Evolutionary conservation across 2,797 vertebrate species (phyloP).

Genomic region (Erethizon dorsatum): DNA sequence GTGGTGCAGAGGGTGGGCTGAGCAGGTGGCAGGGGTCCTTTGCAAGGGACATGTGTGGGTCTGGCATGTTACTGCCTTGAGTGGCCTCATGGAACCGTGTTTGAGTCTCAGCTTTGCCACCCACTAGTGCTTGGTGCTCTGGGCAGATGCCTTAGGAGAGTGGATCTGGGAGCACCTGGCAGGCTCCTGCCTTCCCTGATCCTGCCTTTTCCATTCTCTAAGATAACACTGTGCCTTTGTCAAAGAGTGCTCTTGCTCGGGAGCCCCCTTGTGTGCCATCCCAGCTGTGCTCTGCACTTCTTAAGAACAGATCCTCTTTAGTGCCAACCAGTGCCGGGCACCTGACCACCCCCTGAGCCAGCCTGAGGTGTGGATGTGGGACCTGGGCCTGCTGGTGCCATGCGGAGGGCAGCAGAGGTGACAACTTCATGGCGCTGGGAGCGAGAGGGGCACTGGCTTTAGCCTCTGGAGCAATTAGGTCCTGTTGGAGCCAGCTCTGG

Average conservation of each 20-base stretch:
- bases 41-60: rapidly evolving
- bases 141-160: background rate
- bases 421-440: background rate
- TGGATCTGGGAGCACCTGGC: background rate
- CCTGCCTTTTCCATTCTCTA: background rate
- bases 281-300: background rate
- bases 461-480: too few species aligned
- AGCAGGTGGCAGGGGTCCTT: too few species aligned
- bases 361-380: background rate
- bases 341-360: too few species aligned
- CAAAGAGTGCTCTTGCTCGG: background rate
- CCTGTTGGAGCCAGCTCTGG: background rate
- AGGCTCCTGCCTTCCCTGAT: too few species aligned
- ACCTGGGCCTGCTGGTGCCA: background rate
- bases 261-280: background rate
- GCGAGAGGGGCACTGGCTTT: background rate
- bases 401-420: background rate
- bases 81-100: rapidly evolving
- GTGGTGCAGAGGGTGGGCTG: background rate
- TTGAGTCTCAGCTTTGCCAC: background rate
- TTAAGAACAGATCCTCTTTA: too few species aligned
- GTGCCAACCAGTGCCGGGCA: background rate
- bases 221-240: background rate
- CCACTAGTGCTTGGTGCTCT: background rate
- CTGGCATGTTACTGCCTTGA: background rate